A percentile compares a stretch with the other conserved stretches of the same genome.
These are phyloP conservation scores for Hydrophis major DNA, from an alignment of 2,797 vertebrate genomes.

Conservation along the genomic window DNA sequence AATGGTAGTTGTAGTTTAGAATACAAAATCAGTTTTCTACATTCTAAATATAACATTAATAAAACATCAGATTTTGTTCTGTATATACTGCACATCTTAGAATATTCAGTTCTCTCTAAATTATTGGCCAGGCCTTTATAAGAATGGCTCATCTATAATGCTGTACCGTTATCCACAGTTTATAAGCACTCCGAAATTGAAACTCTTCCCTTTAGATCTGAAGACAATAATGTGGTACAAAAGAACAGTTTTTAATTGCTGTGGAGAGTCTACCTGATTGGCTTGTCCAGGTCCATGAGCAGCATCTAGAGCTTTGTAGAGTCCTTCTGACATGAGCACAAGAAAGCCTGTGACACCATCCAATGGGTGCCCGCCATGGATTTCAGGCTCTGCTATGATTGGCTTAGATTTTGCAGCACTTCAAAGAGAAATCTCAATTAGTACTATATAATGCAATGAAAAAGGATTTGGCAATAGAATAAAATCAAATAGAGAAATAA, in stretches of 20 bases:
- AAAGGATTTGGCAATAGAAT: not conserved
- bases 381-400: constrained; percentile 90
- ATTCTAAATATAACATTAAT: not conserved
- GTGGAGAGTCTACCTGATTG: constrained; percentile 86
- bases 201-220: not conserved
- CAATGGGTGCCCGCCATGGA: constrained; percentile 85
- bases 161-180: not conserved
- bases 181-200: not conserved
- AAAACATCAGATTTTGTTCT: not conserved
- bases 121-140: not conserved
- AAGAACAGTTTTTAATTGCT: fast-evolving
- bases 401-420: constrained; percentile 89
- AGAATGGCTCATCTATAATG: not conserved
- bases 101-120: not conserved
- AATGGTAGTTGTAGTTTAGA: not conserved
- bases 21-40: not conserved
- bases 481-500: not conserved
- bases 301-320: constrained; percentile 92
- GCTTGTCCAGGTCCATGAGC: constrained; percentile 93
- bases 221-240: not conserved
- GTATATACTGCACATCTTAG: not conserved
- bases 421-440: constrained; percentile 32
- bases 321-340: constrained; percentile 94
- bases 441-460: not conserved
- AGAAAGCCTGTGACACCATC: constrained; percentile 91